Evolutionary conservation across 1,140 invertebrate species (phyloP).

Genomic region (Euura saliciscinereae): DNA sequence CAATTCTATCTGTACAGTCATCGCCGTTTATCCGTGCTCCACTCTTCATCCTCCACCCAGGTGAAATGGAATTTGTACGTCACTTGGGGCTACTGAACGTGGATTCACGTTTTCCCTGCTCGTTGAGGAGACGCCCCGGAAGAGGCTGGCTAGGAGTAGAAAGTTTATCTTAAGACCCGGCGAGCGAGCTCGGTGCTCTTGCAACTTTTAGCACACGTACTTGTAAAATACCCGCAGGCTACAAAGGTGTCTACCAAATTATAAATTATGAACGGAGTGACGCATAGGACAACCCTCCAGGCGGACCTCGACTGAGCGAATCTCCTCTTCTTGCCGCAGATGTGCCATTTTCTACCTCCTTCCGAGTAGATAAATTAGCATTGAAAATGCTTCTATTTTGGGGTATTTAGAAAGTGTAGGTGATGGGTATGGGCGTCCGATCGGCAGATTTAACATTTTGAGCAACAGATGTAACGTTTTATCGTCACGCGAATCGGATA

Average conservation of each 20-base stretch:
- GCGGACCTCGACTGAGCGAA: background rate
- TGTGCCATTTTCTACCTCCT: no score
- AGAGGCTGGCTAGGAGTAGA: background rate
- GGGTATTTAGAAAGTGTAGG: no score
- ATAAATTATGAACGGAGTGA: constrained; percentile 4
- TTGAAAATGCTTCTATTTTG: no score
- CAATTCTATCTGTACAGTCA: no score
- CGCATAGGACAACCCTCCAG: background rate
- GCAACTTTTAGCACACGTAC: background rate
- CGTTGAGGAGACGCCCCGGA: background rate
- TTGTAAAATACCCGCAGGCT: background rate
- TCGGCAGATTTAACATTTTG: no score
- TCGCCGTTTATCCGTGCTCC: no score
- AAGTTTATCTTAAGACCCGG: background rate
- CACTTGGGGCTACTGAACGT: background rate
- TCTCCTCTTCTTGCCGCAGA: background rate
- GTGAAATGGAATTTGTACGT: background rate
- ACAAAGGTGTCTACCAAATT: background rate
- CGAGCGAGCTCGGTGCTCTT: background rate
- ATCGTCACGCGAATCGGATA: no score
- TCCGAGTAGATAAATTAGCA: no score
- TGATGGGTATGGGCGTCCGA: no score
- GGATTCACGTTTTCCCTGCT: background rate
- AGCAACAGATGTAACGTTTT: no score
- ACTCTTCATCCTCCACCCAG: no score